Conservation (phyloP, 2,888 invertebrate genomes). For the Drosophila cracens region DNA sequence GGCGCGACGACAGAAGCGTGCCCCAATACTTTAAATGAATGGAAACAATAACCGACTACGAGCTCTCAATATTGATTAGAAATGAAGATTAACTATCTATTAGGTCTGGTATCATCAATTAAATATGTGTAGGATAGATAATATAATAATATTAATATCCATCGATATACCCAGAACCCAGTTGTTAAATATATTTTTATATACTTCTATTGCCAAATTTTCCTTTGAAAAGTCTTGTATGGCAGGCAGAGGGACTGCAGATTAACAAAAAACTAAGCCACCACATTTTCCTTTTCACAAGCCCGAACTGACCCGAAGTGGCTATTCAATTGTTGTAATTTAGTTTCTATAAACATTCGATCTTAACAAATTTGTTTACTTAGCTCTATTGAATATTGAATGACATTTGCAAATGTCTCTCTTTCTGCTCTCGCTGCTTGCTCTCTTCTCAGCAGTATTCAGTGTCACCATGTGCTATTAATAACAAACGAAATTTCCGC, state of each 20-base stretch:
- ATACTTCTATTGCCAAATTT: no score
- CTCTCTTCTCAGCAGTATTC: conserved; percentile 2
- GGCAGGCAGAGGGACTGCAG: no score
- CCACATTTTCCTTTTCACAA: no score
- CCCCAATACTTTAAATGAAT: conserved; percentile 41
- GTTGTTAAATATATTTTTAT: no score
- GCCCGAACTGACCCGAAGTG: no score
- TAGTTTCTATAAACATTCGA: neutral
- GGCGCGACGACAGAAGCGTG: conserved; percentile 6
- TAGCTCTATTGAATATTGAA: neutral
- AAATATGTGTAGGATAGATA: neutral
- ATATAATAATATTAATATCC: no score
- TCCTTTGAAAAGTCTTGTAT: no score
- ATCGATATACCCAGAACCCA: no score
- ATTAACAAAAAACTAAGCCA: no score
- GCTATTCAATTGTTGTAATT: neutral
- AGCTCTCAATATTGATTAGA: conserved; percentile 18
- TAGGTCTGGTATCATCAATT: neutral
- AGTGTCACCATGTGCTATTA: conserved; percentile 56
- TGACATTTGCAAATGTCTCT: neutral
- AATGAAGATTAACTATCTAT: neutral
- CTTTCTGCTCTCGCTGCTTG: neutral
- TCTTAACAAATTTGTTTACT: neutral
- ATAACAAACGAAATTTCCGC: conserved; percentile 51
- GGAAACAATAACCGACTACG: conserved; percentile 33